Conservation (phyloP, 1,140 invertebrate species). For the Bombus picipes region DNA sequence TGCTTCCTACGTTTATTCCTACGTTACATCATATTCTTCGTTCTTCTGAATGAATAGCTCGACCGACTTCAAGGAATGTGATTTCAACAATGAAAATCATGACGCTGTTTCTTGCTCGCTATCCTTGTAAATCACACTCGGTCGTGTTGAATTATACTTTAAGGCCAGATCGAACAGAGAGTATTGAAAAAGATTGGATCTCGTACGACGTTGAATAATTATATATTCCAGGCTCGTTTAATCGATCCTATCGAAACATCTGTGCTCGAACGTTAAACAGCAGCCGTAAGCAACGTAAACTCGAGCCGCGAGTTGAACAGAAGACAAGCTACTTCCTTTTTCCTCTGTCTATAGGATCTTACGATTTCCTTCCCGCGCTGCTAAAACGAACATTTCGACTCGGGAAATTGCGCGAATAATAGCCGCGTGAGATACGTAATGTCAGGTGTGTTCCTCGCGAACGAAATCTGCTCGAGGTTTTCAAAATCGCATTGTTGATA, state of each 20-base stretch:
- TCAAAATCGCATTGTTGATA: no score
- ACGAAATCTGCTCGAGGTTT: no score
- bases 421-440: background rate
- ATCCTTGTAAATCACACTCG: background rate
- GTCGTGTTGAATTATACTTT: background rate
- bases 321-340: background rate
- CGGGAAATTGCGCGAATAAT: background rate
- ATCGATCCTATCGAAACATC: background rate
- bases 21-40: background rate
- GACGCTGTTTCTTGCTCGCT: background rate
- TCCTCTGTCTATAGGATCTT: background rate
- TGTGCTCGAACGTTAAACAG: background rate
- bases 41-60: background rate
- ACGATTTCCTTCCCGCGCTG: background rate
- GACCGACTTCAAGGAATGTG: background rate
- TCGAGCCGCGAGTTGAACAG: background rate
- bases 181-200: background rate
- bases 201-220: background rate
- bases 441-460: no score
- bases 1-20: background rate
- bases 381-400: background rate
- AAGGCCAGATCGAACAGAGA: background rate
- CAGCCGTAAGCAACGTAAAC: background rate
- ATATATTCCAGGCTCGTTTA: background rate
- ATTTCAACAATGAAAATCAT: conserved; percentile 9